A percentile compares a stretch with the other conserved stretches of the same genome.
phyloP scores from a whole-genome alignment of 2,888 invertebrate species.

The Cerceris rybyensis region DNA sequence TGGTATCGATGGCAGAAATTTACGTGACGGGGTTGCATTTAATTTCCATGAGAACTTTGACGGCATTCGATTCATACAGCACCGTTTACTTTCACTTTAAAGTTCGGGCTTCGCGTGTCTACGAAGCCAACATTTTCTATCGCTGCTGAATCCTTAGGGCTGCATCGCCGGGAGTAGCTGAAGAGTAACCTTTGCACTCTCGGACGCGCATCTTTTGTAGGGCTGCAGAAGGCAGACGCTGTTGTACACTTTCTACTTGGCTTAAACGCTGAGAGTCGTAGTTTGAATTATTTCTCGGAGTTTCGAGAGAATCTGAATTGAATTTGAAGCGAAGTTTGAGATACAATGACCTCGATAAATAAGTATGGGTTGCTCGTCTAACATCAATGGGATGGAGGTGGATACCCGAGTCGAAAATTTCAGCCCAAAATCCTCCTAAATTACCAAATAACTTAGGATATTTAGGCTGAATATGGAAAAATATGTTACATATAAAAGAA shows the following conservation, averaged over 20 bases:
- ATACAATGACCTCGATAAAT: too few relatives aligned
- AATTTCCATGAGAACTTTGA: not conserved
- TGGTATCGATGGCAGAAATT: too few relatives aligned
- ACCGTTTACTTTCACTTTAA: not conserved
- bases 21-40: not conserved
- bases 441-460: too few relatives aligned
- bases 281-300: too few relatives aligned
- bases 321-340: too few relatives aligned
- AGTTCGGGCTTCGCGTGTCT: conserved; percentile 29
- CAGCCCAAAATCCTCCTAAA: too few relatives aligned
- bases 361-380: too few relatives aligned
- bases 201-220: conserved; percentile 38
- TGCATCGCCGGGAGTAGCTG: conserved; percentile 24
- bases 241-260: conserved; percentile 10
- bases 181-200: conserved; percentile 49
- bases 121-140: conserved; percentile 34
- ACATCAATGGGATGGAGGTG: too few relatives aligned
- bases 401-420: too few relatives aligned
- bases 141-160: conserved; percentile 51
- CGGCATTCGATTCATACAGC: conserved; percentile 6
- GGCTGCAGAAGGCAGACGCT: conserved; percentile 35
- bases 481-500: too few relatives aligned
- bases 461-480: too few relatives aligned
- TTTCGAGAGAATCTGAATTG: too few relatives aligned
- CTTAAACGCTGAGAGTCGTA: not conserved